Evolutionary conservation across 2,888 invertebrate species (phyloP), one percentile per base, ranked within the genome.

Genomic region (Acleris cristana): DNA sequence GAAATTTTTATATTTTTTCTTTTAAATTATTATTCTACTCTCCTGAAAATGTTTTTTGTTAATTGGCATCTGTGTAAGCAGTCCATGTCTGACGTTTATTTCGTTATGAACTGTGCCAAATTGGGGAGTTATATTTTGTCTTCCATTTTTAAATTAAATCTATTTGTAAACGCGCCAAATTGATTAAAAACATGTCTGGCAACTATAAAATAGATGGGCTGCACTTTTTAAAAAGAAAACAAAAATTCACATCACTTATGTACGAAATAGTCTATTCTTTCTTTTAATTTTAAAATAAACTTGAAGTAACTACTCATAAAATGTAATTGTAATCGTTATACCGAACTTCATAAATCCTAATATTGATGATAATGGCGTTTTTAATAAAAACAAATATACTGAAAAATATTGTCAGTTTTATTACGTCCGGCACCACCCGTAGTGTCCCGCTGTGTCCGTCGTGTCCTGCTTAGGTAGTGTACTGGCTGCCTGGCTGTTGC

Each of bases 281-380:
- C 86, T 87, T 81, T 88, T 89, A 88, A 80, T 88, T 90, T 89
- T 85, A 83, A 84, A 84, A 80, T 78, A 83, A 86, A 87, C 86
- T 89, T 90, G 88, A 88, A 87, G 78, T 91, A 90, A 90, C 86
- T 91, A 92, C 90, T 90, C 92, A 88, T 92, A 89, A 90, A 88
- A 83, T 84, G 82, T 85, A 88, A 87, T 84, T 92, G 92, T 92
- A 92, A 91, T 90, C 90, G 91, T 91, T 92, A 91, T 90, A 92
- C 91, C 84, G 90, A 90, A 90, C 90, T 92, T 92, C 92, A 90
- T 92, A 91, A 92, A 90, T 92, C 92, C 91, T 92, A 92, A 92
- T 92, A 92, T 89, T 91, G 91, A 92, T 90, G 87, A 91, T 91
- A 90, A 92, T 92, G 92, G 92, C 92, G 92, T 91, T 92, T 92